Base-by-base conservation (phyloP, 1,140 invertebrate species). In the Colletes gigas region DNA sequence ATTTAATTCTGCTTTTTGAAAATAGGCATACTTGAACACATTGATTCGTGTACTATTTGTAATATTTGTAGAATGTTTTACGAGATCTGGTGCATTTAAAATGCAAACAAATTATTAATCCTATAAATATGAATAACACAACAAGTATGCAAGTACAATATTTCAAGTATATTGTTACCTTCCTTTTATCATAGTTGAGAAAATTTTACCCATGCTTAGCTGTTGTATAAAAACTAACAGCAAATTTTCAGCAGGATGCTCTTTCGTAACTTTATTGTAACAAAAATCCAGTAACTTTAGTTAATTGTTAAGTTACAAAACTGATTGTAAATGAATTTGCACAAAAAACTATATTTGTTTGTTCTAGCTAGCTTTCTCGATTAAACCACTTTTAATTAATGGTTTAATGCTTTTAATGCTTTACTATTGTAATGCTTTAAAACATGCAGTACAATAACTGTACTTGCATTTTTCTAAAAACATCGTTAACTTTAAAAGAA, bases 1-100 rank as follows among this genome's bases (percentile, higher is more conserved):
- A 21, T 54, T 10, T 30, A 39, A 54, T 39, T 17, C 21, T 54
- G 50, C 17, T 44, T 44, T 15, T 55, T n/a, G 10, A 15, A 39
- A n/a, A 10, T 41, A 70, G 3, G 30, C 19, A 70, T 70, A n/a
- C 6, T 70, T 70, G 4, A 19, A 14, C 4, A 62, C 47, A 73
- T 47, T 14, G 6, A 50, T 62, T 7, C 41, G 59, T 71, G n/a
- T 71, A 44, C 17, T n/a, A 41, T 15, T 71, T 60, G 55, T 47
- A 21, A 60, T 4, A 60, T 60, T 72, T 41, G 14, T 71, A 72
- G 17, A 30, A 50, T 15, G 1, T 74, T 50, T 50, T 62, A 62
- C 50, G 57, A 73, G 5, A n/a, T 69, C 8, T 17, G 15, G 15
- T 47, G 9, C n/a, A 74, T 30, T n/a, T n/a, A 12, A 73, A 17